These are phyloP conservation scores for Microchirus variegatus DNA, from an alignment of 2,797 vertebrate genomes.

Conservation along the genomic window DNA sequence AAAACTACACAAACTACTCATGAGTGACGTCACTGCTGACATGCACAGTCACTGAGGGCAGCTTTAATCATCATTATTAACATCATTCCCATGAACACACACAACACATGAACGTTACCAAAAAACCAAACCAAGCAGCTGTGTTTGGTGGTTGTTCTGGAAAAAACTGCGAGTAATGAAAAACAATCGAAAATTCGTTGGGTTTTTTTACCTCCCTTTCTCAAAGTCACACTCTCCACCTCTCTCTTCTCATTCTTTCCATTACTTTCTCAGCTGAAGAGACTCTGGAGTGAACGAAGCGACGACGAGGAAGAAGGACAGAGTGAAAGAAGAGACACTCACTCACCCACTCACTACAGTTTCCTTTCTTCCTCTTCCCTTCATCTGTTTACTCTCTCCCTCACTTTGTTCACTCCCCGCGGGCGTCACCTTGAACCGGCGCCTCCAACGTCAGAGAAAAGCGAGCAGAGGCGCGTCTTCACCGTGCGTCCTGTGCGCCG, in stretches of 20 bases:
- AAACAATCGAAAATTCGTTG: too few species aligned
- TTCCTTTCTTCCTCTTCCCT: conserved; percentile 43
- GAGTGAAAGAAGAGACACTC: not conserved
- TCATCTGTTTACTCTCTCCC: conserved; percentile 17
- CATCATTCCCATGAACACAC: too few species aligned
- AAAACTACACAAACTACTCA: too few species aligned
- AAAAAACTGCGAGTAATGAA: too few species aligned
- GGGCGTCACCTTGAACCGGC: not conserved
- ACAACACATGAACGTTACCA: too few species aligned
- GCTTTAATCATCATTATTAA: too few species aligned
- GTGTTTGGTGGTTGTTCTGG: too few species aligned
- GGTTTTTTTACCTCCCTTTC: too few species aligned
- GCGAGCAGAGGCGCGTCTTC: not conserved
- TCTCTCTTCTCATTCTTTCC: conserved; percentile 5
- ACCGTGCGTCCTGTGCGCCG: conserved; percentile 43
- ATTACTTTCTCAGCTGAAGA: conserved; percentile 12
- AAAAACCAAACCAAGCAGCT: too few species aligned
- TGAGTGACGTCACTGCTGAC: too few species aligned
- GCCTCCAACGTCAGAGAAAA: not conserved
- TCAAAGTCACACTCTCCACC: too few species aligned
- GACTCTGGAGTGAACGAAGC: conserved; percentile 3
- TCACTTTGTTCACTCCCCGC: not conserved
- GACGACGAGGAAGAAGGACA: not conserved
- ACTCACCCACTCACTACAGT: not conserved
- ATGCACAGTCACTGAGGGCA: too few species aligned